Evolutionary conservation across 2,888 invertebrate species (phyloP).

Genomic region (Drosophila aldrichi): DNA sequence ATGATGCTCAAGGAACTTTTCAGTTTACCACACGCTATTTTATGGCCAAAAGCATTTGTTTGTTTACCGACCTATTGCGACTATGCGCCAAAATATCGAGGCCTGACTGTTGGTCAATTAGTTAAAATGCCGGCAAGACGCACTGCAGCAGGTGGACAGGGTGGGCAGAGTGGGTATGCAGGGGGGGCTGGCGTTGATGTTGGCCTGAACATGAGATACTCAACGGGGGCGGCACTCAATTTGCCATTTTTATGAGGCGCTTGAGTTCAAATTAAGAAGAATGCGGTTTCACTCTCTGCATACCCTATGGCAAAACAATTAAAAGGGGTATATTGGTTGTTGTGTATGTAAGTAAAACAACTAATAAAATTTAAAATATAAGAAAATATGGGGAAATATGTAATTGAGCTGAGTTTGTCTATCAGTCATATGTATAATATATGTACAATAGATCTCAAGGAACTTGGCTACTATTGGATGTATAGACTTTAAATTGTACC

Average conservation of each 20-base stretch:
- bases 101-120: constrained; percentile 67
- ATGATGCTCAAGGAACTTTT: constrained; percentile 42
- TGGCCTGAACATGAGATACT: constrained; percentile 36
- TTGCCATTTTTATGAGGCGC: constrained; percentile 81
- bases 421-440: no score
- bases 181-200: background rate
- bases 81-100: constrained; percentile 60
- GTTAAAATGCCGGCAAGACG: constrained; percentile 53
- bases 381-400: no score
- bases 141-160: constrained; percentile 16
- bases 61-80: constrained; percentile 57
- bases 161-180: background rate
- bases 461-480: background rate
- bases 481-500: background rate
- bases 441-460: background rate
- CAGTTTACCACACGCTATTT: constrained; percentile 71
- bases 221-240: constrained; percentile 80
- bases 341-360: no score
- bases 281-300: constrained; percentile 11
- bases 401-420: background rate
- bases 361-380: no score
- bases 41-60: constrained; percentile 67
- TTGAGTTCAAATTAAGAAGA: constrained; percentile 70
- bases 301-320: background rate
- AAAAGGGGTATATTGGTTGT: background rate